These are phyloP conservation scores for Drosophila pseudotalamancana DNA, from an alignment of 2,888 invertebrate genomes.

Conservation along the genomic window DNA sequence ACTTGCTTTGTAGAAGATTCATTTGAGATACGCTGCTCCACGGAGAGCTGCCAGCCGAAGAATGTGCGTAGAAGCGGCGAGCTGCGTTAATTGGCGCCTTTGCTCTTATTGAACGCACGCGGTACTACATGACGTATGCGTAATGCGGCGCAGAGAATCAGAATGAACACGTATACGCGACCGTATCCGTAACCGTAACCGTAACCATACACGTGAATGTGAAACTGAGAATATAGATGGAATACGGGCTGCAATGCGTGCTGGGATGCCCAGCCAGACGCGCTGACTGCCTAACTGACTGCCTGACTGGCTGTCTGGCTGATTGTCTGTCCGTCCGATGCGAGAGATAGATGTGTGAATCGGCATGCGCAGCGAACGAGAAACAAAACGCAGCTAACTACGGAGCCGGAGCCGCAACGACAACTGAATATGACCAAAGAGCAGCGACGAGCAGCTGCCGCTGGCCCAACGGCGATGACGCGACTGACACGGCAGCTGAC, in stretches of 20 bases:
- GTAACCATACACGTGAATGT: no score
- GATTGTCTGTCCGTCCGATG: slow-evolving; percentile 59
- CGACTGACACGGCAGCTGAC: slow-evolving; percentile 34
- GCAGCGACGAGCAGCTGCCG: slow-evolving; percentile 45
- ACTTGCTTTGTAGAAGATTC: slow-evolving; percentile 77
- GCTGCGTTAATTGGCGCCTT: slow-evolving; percentile 31
- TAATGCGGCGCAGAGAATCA: slow-evolving; percentile 25
- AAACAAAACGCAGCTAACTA: slow-evolving; percentile 52
- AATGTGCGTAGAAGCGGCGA: slow-evolving; percentile 29
- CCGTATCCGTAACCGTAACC: slow-evolving; percentile 5
- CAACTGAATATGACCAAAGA: slow-evolving; percentile 52
- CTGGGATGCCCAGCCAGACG: slow-evolving; percentile 51
- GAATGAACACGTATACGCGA: slow-evolving; percentile 35
- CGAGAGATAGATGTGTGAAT: slow-evolving; percentile 52
- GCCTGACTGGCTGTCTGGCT: neutral
- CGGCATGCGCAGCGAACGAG: slow-evolving; percentile 29
- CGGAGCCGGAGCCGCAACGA: slow-evolving; percentile 58
- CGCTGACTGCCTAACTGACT: slow-evolving; percentile 17
- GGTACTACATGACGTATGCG: slow-evolving; percentile 67
- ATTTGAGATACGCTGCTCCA: slow-evolving; percentile 31
- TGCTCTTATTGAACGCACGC: slow-evolving; percentile 28
- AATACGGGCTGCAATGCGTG: slow-evolving; percentile 41
- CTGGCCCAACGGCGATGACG: slow-evolving; percentile 40
- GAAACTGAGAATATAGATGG: slow-evolving; percentile 3
- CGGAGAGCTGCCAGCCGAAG: slow-evolving; percentile 33